These are phyloP conservation scores for Ia io DNA, from an alignment of 2,113 vertebrate genomes.

Conservation along the genomic window DNA sequence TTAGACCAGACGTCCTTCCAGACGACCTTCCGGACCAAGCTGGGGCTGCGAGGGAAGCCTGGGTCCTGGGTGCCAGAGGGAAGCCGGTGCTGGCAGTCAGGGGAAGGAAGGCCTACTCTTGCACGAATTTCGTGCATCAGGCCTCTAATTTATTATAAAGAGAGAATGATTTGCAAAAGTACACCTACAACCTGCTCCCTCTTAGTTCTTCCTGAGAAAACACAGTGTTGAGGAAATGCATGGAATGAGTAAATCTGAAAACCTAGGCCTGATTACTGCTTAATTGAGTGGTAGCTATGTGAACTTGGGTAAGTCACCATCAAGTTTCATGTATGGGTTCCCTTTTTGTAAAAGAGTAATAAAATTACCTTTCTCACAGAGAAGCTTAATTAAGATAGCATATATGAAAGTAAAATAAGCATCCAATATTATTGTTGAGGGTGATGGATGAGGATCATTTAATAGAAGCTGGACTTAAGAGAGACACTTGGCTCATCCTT, in stretches of 20 bases:
- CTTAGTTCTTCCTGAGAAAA: not conserved
- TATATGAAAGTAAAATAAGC: not conserved
- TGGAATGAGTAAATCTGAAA: not conserved
- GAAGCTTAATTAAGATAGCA: not conserved
- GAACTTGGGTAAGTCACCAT: not conserved
- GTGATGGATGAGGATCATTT: not conserved
- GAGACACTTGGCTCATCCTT: not conserved
- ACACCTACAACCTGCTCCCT: not conserved
- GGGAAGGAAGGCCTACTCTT: too few relatives aligned
- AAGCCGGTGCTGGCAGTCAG: too few relatives aligned
- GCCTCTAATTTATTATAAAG: not conserved
- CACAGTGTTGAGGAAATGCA: not conserved
- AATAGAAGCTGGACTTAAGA: not conserved
- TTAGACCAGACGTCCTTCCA: too few relatives aligned
- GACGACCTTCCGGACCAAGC: too few relatives aligned
- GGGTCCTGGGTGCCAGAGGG: too few relatives aligned
- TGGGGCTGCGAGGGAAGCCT: too few relatives aligned
- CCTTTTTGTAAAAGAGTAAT: not conserved
- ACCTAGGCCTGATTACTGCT: not conserved
- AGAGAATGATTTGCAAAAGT: not conserved
- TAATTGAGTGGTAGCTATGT: fast-evolving
- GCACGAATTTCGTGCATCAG: too few relatives aligned
- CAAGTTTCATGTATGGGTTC: not conserved
- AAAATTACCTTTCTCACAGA: not conserved
- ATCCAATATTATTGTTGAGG: not conserved